phyloP scores from a whole-genome alignment of 1,140 invertebrate genomes.

The Lordiphosa collinella region DNA sequence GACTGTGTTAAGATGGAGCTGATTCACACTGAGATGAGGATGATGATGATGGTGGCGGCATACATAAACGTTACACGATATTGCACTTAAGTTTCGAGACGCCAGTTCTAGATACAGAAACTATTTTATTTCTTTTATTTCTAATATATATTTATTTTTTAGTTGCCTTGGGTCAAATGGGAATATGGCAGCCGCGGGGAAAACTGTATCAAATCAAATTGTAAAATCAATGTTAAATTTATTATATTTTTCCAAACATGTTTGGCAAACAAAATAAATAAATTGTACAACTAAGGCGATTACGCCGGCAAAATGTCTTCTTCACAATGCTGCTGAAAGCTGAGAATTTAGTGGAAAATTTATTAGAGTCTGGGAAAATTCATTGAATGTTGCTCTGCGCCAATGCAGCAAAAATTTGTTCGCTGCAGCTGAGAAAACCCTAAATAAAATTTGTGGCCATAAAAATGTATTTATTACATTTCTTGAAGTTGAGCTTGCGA shows the following conservation, averaged over 20 bases:
- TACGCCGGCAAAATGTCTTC: constrained; percentile 19
- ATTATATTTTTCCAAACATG: constrained; percentile 63
- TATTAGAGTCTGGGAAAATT: constrained; percentile 52
- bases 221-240: constrained; percentile 44
- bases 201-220: constrained; percentile 10
- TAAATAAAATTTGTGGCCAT: constrained; percentile 49
- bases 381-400: constrained; percentile 46
- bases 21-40: constrained; percentile 31
- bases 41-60: background rate
- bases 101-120: too few relatives aligned
- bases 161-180: too few relatives aligned
- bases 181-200: too few relatives aligned
- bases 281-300: constrained; percentile 41
- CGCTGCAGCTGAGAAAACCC: constrained; percentile 30
- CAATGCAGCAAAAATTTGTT: constrained; percentile 37
- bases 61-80: constrained; percentile 27
- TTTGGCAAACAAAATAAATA: constrained; percentile 55
- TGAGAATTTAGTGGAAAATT: constrained; percentile 23
- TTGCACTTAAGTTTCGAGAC: constrained; percentile 50
- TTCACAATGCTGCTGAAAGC: background rate
- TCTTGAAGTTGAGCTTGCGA: constrained; percentile 26
- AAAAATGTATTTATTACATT: constrained; percentile 68
- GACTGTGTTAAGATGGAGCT: constrained; percentile 4
- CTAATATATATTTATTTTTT: too few relatives aligned
- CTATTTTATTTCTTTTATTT: too few relatives aligned